phyloP scores from a whole-genome alignment of 2,888 invertebrate species.

The Teleiodes luculella region DNA sequence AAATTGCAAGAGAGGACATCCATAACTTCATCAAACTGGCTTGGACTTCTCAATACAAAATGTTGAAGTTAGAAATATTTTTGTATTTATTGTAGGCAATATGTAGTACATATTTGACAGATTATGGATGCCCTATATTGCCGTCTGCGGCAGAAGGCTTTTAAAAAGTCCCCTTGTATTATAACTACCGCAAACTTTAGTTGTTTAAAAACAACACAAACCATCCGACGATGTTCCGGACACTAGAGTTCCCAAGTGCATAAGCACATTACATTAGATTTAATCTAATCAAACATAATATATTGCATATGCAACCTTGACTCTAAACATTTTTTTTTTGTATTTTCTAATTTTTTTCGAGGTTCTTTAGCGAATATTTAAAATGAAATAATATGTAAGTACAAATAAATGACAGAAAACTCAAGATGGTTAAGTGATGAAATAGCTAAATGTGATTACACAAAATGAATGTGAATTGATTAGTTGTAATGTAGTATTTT shows the following conservation, averaged over 20 bases:
- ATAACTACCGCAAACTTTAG: constrained; percentile 41
- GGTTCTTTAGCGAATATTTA: constrained; percentile 67
- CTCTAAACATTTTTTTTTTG: constrained; percentile 58
- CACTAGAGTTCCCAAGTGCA: constrained; percentile 54
- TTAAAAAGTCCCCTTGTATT: constrained; percentile 40
- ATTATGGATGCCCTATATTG: constrained; percentile 34
- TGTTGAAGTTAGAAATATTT: too few species aligned
- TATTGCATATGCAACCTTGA: constrained; percentile 70
- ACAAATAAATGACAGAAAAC: constrained; percentile 67
- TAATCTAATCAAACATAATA: constrained; percentile 71
- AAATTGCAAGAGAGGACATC: constrained; percentile 24
- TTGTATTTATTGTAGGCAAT: too few species aligned
- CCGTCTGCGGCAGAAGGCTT: constrained; percentile 44
- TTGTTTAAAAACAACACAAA: constrained; percentile 46
- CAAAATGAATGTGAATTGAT: constrained; percentile 58
- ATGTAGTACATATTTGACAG: constrained; percentile 24
- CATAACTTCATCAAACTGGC: constrained; percentile 29
- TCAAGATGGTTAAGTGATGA: constrained; percentile 42
- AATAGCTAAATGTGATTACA: constrained; percentile 47
- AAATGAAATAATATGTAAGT: constrained; percentile 77
- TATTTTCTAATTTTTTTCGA: constrained; percentile 57
- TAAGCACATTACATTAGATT: constrained; percentile 73
- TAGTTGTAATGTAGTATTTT: constrained; percentile 45
- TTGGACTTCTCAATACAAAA: too few species aligned
- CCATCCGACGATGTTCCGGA: constrained; percentile 55